These are phyloP conservation scores for Desmodus rotundus DNA, from an alignment of 2,113 vertebrate genomes.

Conservation along the genomic window DNA sequence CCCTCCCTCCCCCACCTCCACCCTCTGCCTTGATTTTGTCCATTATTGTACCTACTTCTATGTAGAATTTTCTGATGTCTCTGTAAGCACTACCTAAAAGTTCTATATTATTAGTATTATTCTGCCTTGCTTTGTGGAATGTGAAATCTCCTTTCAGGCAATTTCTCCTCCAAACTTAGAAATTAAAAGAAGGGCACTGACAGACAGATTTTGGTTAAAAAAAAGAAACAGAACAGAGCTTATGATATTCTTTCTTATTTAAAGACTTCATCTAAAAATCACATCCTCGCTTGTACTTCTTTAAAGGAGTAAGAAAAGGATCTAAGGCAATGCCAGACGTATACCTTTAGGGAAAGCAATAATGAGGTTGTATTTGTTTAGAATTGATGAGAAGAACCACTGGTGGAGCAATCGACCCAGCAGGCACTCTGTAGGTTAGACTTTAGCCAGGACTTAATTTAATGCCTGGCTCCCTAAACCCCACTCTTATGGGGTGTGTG, in stretches of 20 bases:
- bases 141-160: not conserved
- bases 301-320: not conserved
- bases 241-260: slow-evolving; percentile 23
- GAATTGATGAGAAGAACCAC: not conserved
- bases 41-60: not conserved
- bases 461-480: not conserved
- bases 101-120: not conserved
- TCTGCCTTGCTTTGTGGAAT: not conserved
- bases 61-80: not conserved
- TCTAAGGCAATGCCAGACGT: not conserved
- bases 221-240: not conserved
- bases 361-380: not conserved
- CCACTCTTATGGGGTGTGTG: not conserved
- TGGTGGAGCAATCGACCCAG: not conserved
- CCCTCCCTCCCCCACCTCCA: too few species aligned
- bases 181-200: not conserved
- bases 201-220: not conserved
- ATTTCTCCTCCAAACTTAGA: not conserved
- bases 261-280: slow-evolving; percentile 28
- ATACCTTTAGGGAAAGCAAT: not conserved
- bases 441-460: not conserved
- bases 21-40: too few species aligned
- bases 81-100: not conserved
- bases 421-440: not conserved
- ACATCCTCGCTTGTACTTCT: not conserved